Evolutionary conservation across 2,797 vertebrate genomes (phyloP), one percentile per base, ranked within the genome.

Genomic region (Rachycentron canadum): DNA sequence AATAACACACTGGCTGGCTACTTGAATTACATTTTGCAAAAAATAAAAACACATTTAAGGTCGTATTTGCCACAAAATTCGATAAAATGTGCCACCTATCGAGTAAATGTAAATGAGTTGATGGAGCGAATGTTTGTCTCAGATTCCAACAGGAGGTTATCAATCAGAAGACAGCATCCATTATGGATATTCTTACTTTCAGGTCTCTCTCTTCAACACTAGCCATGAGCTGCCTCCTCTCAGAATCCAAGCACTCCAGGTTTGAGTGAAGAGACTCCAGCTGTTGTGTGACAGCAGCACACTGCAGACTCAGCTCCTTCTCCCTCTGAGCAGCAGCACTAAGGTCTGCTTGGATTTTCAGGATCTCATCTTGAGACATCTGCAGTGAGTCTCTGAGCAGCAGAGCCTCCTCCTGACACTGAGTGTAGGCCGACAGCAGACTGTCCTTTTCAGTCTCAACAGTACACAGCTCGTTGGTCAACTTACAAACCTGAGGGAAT

Each of bases 181-280:
- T 38, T 19, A 43, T 43, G 7, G 17, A 19, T 19, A 19, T n/a
- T n/a, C 93, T 83, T 63, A 96, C 95, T 88, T 95, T 88, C n/a
- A 63, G 28, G 41, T 70, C 87, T 0, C 90, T n/a, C 73, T 90
- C 72, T 68, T 94, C 81, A 49, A 94, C n/a, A 53, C 72, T 36
- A 36, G 73, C 67, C 66, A 73, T 77, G 38, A 92, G 90, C 26
- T 82, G 85, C 23, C 38, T 82, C 58, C 61, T 88, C 85, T 95
- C 94, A 64, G 74, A 71, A 9, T 78, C 73, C 0, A 90, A 83
- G 26, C 0, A n/a, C 72, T 81, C 80, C 61, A 94, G 58, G 76
- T 94, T 88, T 34, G 84, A 45, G 49, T 85, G 89, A 56, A 94
- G 83, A 53, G 73, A 79, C 25, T 87, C 68, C 9, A 89, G 69